A percentile compares a stretch with the other conserved stretches of the same genome.
These are phyloP conservation scores for Pachycephus smyrnensis DNA, from an alignment of 2,888 invertebrate genomes.

Conservation along the genomic window DNA sequence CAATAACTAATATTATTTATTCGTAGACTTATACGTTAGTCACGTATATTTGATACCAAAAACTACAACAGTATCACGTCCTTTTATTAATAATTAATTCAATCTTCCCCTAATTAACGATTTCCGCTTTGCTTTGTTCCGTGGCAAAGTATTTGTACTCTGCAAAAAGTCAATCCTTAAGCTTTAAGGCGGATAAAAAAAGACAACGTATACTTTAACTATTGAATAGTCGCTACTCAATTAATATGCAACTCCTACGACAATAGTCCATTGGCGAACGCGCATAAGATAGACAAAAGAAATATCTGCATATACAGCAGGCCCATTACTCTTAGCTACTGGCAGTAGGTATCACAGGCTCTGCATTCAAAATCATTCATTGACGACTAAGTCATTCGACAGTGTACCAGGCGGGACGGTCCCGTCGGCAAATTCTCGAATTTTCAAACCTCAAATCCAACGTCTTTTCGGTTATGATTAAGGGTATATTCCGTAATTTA, in stretches of 20 bases:
- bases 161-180: neutral
- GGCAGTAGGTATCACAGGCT: conserved; percentile 13
- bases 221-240: neutral
- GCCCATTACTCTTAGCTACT: conserved; percentile 14
- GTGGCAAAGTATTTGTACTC: neutral
- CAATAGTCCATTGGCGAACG: conserved; percentile 6
- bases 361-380: conserved; percentile 13
- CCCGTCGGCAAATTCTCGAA: neutral
- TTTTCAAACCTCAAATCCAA: neutral
- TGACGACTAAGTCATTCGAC: conserved; percentile 1
- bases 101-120: neutral
- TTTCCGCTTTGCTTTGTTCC: neutral
- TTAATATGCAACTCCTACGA: conserved; percentile 22
- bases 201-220: neutral
- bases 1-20: neutral
- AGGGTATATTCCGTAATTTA: too few relatives aligned
- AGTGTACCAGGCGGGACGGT: neutral
- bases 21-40: neutral
- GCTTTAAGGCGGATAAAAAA: neutral
- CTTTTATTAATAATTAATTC: neutral
- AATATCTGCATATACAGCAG: conserved; percentile 25
- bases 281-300: conserved; percentile 13
- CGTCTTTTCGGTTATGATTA: too few relatives aligned
- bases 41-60: neutral
- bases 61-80: neutral